Conservation (phyloP, 2,797 vertebrate genomes). For the Rhodeus uyekii region DNA sequence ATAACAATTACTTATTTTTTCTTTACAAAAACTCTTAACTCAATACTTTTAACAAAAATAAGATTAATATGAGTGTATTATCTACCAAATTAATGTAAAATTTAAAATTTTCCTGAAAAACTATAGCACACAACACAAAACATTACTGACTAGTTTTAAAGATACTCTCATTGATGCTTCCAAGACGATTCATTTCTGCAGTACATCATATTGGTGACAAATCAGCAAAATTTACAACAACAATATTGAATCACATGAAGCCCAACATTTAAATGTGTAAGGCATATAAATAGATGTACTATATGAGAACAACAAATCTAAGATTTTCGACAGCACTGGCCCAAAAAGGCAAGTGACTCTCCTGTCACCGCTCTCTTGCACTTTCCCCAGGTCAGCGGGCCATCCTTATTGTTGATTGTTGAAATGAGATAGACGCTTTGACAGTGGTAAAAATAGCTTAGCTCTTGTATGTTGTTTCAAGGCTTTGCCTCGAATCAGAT, state of each 20-base stretch:
- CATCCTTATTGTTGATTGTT: slow-evolving; percentile 1
- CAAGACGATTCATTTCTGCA: not conserved
- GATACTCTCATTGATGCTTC: not conserved
- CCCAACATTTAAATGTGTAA: not conserved
- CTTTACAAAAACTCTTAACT: too few relatives aligned
- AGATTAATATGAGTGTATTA: too few relatives aligned
- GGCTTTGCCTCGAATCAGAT: not conserved
- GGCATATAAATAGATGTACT: not conserved
- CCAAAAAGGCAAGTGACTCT: not conserved
- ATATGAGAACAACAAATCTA: not conserved
- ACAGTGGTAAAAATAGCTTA: not conserved
- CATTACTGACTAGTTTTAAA: not conserved
- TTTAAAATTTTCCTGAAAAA: not conserved
- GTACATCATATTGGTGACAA: not conserved
- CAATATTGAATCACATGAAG: not conserved
- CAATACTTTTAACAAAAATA: too few relatives aligned
- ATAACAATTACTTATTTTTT: too few relatives aligned
- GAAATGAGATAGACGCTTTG: not conserved
- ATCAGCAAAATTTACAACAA: not conserved
- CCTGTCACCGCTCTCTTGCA: not conserved
- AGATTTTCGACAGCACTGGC: not conserved
- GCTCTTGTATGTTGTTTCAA: slow-evolving; percentile 6
- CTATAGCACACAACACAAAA: not conserved
- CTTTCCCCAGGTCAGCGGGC: not conserved
- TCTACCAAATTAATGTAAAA: too few relatives aligned